Evolutionary conservation across 2,888 invertebrate genomes (phyloP), one percentile per base, ranked within the genome.

Genomic region (Microdon myrmicae): DNA sequence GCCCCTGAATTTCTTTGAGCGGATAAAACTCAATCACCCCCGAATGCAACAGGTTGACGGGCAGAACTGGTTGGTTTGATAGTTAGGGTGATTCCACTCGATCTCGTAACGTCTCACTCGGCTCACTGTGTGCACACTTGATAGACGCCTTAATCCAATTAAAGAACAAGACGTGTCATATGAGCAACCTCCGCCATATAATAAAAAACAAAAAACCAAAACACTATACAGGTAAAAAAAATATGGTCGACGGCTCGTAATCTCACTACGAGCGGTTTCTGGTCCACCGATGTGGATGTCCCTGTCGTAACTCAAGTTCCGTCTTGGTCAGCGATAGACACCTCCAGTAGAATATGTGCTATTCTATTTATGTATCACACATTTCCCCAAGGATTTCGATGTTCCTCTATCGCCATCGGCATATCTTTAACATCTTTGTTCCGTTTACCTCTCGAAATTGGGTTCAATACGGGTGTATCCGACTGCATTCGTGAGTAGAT

Each of bases 131-230:
- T 41, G 17, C 37, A 56, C 20, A 39, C 48, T 53, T 59, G 69
- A 70, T 68, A 68, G 69, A 70, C 69, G 69, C 67, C 67, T 68
- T 70, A 70, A 70, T 70, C 70, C 70, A 70, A 70, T 70, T 70
- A 70, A 68, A 68, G 60, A 68, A 67, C 58, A 53, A 37, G 47
- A 56, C 43, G 64, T 64, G 64, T 64, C 64, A 51, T 64, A 64
- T 58, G 58, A 58, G 22, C 12, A 35, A 29, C 28, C 10, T 25
- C 17, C 25, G 6, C 25, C 26, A 28, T 32, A 23, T 39, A 39
- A 28, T 23, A 31, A 19, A 37, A 13, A 32, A 35, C 28, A 34
- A 9, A 10, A 10, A n/a, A 25, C 10, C 23, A 20, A 28, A 12
- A 38, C n/a, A n/a, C n/a, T n/a, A n/a, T n/a, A n/a, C n/a, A n/a